Base-by-base conservation (phyloP, 2,888 invertebrate species). In the Exocentrus adspersus region DNA sequence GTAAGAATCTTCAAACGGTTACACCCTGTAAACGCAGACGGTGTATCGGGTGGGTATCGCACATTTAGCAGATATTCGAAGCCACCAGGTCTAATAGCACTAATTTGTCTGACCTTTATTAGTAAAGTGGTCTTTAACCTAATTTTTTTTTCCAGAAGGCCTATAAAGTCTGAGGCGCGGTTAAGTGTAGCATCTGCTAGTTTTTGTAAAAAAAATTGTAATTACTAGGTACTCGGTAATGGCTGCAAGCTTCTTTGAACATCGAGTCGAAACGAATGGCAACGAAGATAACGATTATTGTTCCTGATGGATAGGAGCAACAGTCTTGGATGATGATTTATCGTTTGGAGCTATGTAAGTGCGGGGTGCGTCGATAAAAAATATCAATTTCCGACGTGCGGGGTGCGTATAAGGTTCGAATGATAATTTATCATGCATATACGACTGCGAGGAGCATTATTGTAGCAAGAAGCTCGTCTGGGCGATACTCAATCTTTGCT, bases 61-160 rank as follows among this genome's bases (percentile, higher is more conserved):
- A n/a, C n/a, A n/a, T n/a, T n/a, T n/a, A n/a, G n/a, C n/a, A n/a
- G n/a, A 37, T 37, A 28, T 43, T 56, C 37, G 24, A 32, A 32
- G 37, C 54, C 46, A 24, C 12, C 14, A 14, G 51, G 51, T 59
- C 51, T 20, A 54, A 41, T 59, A 24, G 50, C 48, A 7, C 41
- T 58, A 63, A 62, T 58, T 63, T 30, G 57, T 30, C 51, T 63
- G 66, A 70, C 70, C 71, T 69, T 62, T 68, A 71, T 72, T 71
- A 71, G 68, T 54, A 58, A 62, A 72, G 68, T 72, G 71, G 60
- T 60, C 43, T 30, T 54, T 70, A 69, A 67, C 72, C 71, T 60
- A 63, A 69, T 72, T 68, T 53, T n/a, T n/a, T n/a, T n/a, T 24
- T 42, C 58, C 48, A 53, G 57, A 52, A 66, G 66, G 69, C 67